A percentile compares a stretch with the other conserved stretches of the same genome.
Evolutionary conservation across 2,888 invertebrate genomes (phyloP).

Genomic region (Aplocera efformata): DNA sequence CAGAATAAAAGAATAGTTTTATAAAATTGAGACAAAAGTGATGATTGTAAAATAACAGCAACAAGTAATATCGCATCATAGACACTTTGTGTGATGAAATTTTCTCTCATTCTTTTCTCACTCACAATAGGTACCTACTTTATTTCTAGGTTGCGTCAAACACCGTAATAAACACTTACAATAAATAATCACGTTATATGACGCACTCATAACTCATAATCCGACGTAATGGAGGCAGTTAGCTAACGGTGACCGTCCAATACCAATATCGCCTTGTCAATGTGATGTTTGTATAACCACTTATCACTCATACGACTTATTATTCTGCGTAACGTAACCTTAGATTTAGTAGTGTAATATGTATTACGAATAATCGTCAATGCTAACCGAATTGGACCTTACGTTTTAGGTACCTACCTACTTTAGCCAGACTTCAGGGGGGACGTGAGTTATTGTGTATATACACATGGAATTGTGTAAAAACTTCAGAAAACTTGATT

Average conservation of each 20-base stretch:
- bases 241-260: slow-evolving; percentile 12
- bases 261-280: slow-evolving; percentile 8
- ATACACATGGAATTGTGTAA: too few species aligned
- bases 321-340: too few species aligned
- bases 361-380: too few species aligned
- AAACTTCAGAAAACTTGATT: too few species aligned
- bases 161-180: neutral
- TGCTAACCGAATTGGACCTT: too few species aligned
- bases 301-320: slow-evolving; percentile 2
- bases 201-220: slow-evolving; percentile 12
- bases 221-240: slow-evolving; percentile 16
- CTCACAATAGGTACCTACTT: neutral
- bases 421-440: too few species aligned
- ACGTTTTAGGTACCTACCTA: neutral
- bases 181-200: neutral
- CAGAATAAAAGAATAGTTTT: too few species aligned
- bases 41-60: too few species aligned
- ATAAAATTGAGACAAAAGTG: too few species aligned
- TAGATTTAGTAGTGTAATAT: too few species aligned
- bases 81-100: slow-evolving; percentile 1
- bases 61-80: too few species aligned
- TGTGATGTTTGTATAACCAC: slow-evolving; percentile 13
- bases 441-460: too few species aligned
- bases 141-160: neutral
- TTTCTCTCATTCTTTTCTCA: slow-evolving; percentile 6